These are phyloP conservation scores for Prenolepis imparis DNA, from an alignment of 2,888 invertebrate genomes.

Conservation along the genomic window DNA sequence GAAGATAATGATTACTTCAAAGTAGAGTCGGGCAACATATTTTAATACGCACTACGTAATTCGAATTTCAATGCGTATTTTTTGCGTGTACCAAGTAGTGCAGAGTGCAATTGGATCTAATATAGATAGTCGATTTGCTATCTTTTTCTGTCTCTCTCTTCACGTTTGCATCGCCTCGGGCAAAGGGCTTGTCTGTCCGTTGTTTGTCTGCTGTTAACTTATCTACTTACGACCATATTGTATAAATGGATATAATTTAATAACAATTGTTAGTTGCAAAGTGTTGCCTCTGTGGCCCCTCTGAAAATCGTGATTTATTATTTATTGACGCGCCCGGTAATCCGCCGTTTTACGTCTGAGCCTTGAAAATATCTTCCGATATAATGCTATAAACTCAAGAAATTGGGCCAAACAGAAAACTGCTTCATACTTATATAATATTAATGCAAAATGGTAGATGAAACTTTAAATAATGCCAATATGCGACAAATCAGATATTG, in stretches of 20 bases:
- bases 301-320: conserved; percentile 33
- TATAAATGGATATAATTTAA: conserved; percentile 72
- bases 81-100: conserved; percentile 69
- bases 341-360: conserved; percentile 26
- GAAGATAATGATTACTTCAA: conserved; percentile 27
- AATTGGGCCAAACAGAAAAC: not conserved
- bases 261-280: conserved; percentile 75
- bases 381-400: not conserved
- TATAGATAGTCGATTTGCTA: conserved; percentile 69
- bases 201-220: conserved; percentile 67
- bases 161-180: conserved; percentile 68
- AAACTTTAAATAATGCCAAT: not conserved
- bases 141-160: not conserved
- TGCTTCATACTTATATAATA: not conserved
- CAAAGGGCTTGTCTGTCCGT: conserved; percentile 71
- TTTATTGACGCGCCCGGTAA: conserved; percentile 2
- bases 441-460: not conserved
- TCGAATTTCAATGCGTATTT: conserved; percentile 78
- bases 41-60: conserved; percentile 67
- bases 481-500: not conserved
- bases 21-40: conserved; percentile 60
- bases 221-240: conserved; percentile 74
- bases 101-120: conserved; percentile 70
- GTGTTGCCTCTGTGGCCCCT: conserved; percentile 27
- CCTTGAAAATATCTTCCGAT: conserved; percentile 2